Base-by-base conservation (phyloP, 2,113 vertebrate species). In the Trogon melanurus region DNA sequence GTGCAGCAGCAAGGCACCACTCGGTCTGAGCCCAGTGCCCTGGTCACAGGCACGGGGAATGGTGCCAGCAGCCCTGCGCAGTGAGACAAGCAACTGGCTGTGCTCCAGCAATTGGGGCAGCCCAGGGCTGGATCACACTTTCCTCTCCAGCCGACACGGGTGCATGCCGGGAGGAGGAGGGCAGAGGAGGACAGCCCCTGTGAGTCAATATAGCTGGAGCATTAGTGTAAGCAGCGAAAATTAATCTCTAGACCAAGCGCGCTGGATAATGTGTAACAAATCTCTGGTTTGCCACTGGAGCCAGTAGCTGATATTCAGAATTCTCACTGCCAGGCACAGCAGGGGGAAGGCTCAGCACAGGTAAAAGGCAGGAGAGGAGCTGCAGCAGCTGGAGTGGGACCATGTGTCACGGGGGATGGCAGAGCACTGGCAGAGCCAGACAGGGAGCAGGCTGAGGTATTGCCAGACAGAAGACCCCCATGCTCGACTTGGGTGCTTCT, bases 141-240 rank as follows among this genome's bases (percentile, higher is more conserved):
- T 87, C 79, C 81, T 88, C 71, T 91, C 44, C 60, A 88, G 92
- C 83, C 76, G 56, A 38, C 30, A 54, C 11, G 18, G n/a, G 51
- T 93, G 95, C 92, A 95, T 92, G 94, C 62, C 0, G 88, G 96
- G 94, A 95, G 79, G 85, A 75, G 83, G 17, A 96, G 89, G 84
- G 89, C 87, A 91, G 45, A 30, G 19, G 78, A 96, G 95, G 95
- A 92, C 95, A 95, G 64, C 32, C 79, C 47, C 44, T 3, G 21
- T 53, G 69, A 86, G 79, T 95, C 95, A 86, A 58, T 91, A 86
- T 14, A 92, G 79, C 91, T 92, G 51, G 13, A 94, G 95, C 91
- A 88, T 92, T 95, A 97, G 88, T 48, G 58, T 95, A 92, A 93
- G 86, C 91, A 4, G 83, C 51, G 83, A 93, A 92, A 97, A 93